Percentiles rank a stretch among this genome's conserved stretches.
These are phyloP conservation scores for Speoplatyrhinus poulsoni DNA, from an alignment of 2,113 vertebrate species.

Conservation along the genomic window DNA sequence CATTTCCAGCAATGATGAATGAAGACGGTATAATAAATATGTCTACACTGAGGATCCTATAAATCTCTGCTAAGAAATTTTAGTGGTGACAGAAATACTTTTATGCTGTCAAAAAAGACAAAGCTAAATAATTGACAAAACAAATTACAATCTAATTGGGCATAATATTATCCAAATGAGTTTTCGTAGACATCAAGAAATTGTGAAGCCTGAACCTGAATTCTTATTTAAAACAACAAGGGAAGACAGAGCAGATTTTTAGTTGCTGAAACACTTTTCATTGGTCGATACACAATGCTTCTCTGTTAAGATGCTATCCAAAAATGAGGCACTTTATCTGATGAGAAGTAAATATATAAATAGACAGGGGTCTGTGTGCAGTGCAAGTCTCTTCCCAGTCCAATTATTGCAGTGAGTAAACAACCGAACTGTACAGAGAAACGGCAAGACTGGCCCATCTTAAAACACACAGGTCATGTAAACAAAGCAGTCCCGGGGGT, in stretches of 20 bases:
- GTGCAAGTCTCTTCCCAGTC: constrained; percentile 44
- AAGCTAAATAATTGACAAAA: constrained; percentile 22
- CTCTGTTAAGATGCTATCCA: constrained; percentile 23
- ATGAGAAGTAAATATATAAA: constrained; percentile 5
- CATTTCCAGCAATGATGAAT: constrained; percentile 46
- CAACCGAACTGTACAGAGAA: constrained; percentile 42
- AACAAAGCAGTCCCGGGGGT: constrained; percentile 40
- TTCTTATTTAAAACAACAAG: not conserved
- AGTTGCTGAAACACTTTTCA: constrained; percentile 35
- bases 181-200: not conserved
- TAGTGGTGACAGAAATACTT: constrained; percentile 2
- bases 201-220: not conserved
- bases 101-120: constrained; percentile 5
- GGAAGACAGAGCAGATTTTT: constrained; percentile 7
- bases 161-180: not conserved
- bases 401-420: constrained; percentile 57
- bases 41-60: constrained; percentile 13
- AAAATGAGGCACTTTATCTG: constrained; percentile 34
- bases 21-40: constrained; percentile 52
- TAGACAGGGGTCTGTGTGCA: constrained; percentile 20
- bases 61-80: constrained; percentile 11
- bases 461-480: constrained; percentile 34
- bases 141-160: not conserved
- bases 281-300: constrained; percentile 22
- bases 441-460: constrained; percentile 21